Evolutionary conservation across 2,113 vertebrate genomes (phyloP), one percentile per base, ranked within the genome.

Genomic region (Callopanchax toddi): DNA sequence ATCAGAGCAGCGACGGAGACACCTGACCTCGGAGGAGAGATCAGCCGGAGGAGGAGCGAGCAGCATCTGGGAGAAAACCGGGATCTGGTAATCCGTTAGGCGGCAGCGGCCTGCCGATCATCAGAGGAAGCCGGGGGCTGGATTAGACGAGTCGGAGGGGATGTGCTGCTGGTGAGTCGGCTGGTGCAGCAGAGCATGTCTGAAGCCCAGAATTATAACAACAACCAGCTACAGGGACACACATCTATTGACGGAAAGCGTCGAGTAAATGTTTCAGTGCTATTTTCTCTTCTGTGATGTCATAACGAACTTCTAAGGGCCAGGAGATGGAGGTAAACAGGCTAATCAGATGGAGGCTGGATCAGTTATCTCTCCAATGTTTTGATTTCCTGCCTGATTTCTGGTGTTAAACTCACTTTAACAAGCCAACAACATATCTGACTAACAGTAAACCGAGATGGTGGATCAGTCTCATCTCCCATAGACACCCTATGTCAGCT

Each of bases 81-180:
- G 36, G 17, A 40, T 63, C 48, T 59, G 46, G 73, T 26, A 51
- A 12, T 74, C 53, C 62, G 0, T 50, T 62, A 43, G 58, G 64
- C 67, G 66, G 55, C 70, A 55, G 73, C 62, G 85, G 77, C 85
- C 88, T 80, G 71, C 68, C 13, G 66, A 36, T 39, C n/a, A 20
- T 60, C 67, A 11, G 11, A 50, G 44, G 76, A 75, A 89, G 86
- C 90, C 88, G 29, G 72, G 82, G 80, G 71, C 80, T 90, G 83
- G 83, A 88, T 89, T 90, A 80, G 43, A 82, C 68, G 59, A 54
- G 80, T 81, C 79, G 86, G 76, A 71, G 77, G n/a, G 78, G 64
- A 90, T 56, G 77, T 48, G 72, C 57, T 76, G 87, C 59, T 76
- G 87, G 84, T 89, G 82, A 89, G 89, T 87, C 49, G 25, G 52